A percentile compares a stretch with the other conserved stretches of the same genome.
Conservation (phyloP, 2,888 invertebrate genomes). For the Lamellibrachia columna region DNA sequence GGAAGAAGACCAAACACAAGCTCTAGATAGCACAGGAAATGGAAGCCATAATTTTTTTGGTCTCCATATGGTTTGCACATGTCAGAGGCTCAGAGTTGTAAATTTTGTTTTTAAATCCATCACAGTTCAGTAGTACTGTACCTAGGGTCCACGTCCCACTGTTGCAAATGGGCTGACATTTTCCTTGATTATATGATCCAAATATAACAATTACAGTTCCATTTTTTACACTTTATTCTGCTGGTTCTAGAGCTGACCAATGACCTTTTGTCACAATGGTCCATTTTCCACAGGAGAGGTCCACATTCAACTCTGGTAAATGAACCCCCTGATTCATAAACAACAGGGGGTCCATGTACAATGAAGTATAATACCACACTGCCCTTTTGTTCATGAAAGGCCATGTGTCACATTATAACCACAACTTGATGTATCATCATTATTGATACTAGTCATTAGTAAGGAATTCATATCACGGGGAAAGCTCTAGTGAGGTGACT, state of each 20-base stretch:
- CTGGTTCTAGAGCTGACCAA: not conserved
- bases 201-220: not conserved
- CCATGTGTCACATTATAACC: not conserved
- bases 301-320: not conserved
- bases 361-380: not conserved
- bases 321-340: not conserved
- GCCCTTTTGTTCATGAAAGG: not conserved
- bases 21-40: too few relatives aligned
- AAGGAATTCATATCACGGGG: not conserved
- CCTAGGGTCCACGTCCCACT: too few relatives aligned
- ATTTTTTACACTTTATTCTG: not conserved
- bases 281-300: not conserved
- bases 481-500: constrained; percentile 13
- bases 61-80: too few relatives aligned
- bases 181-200: not conserved
- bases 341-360: not conserved
- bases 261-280: not conserved
- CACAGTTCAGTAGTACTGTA: too few relatives aligned
- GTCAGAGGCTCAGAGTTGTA: too few relatives aligned
- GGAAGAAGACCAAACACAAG: too few relatives aligned
- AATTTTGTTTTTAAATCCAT: too few relatives aligned
- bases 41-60: too few relatives aligned
- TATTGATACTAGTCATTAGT: not conserved
- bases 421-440: not conserved
- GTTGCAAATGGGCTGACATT: not conserved